Evolutionary conservation across 2,113 vertebrate genomes (phyloP).

Genomic region (Pangasianodon gigas): DNA sequence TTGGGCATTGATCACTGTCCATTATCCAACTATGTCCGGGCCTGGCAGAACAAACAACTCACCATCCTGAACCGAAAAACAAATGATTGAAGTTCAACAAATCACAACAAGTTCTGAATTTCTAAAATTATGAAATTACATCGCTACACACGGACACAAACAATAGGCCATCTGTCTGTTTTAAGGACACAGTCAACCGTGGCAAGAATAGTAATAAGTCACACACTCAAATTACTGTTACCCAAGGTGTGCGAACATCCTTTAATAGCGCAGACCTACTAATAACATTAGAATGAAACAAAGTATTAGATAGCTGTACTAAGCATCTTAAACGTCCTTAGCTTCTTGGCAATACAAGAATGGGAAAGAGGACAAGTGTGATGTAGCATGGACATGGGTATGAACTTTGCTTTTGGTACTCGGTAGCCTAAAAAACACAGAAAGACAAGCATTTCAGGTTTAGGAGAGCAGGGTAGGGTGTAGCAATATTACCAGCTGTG

Average conservation of each 20-base stretch:
- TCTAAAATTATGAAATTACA: background rate
- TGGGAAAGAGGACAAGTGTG: background rate
- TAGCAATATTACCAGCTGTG: background rate
- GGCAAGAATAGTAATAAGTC: constrained; percentile 4
- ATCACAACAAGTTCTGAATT: background rate
- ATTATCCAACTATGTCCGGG: background rate
- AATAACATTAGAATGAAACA: background rate
- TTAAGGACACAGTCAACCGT: background rate
- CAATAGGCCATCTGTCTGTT: background rate
- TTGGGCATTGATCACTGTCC: background rate
- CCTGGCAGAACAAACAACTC: background rate
- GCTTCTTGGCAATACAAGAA: background rate
- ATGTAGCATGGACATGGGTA: background rate
- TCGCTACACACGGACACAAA: background rate
- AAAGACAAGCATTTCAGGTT: background rate
- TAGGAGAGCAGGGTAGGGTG: background rate
- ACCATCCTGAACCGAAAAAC: background rate
- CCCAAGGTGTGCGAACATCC: background rate
- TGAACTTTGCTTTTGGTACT: background rate
- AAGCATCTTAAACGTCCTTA: background rate
- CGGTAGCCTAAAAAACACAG: background rate
- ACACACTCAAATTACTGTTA: background rate
- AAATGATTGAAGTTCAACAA: background rate
- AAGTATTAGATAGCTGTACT: background rate
- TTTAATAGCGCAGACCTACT: background rate